Percentiles rank a stretch among this genome's conserved stretches.
Evolutionary conservation across 2,888 invertebrate species (phyloP).

Genomic region (Patella depressa): DNA sequence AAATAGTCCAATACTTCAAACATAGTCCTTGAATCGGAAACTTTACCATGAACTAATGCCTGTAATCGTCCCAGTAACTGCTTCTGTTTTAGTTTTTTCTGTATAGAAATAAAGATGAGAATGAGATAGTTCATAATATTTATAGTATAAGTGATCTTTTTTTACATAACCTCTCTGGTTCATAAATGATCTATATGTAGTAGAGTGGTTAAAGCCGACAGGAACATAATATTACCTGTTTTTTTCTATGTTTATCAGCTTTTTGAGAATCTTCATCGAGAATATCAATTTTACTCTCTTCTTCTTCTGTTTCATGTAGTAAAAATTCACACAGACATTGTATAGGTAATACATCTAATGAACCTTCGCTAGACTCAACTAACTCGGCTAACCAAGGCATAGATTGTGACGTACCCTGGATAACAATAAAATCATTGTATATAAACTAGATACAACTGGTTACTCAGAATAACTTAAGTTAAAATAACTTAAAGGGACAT

Average conservation of each 20-base stretch:
- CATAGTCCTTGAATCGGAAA: conserved; percentile 74
- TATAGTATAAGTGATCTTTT: too few relatives aligned
- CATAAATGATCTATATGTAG: too few relatives aligned
- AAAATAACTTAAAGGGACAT: too few relatives aligned
- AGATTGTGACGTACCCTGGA: conserved; percentile 82
- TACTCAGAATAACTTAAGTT: too few relatives aligned
- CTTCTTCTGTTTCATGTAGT: conserved; percentile 73
- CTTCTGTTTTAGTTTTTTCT: conserved; percentile 82
- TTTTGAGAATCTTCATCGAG: conserved; percentile 76
- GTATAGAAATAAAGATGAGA: conserved; percentile 17
- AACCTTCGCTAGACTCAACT: conserved; percentile 91
- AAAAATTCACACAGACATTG: conserved; percentile 97
- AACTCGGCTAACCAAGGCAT: conserved; percentile 98
- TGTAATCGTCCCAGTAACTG: conserved; percentile 81
- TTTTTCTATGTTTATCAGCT: conserved; percentile 61
- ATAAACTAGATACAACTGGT: too few relatives aligned
- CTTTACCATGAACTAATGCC: conserved; percentile 75
- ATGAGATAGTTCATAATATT: too few relatives aligned
- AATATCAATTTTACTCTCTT: conserved; percentile 27
- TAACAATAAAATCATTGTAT: too few relatives aligned
- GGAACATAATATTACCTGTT: conserved; percentile 47
- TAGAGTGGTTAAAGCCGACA: too few relatives aligned
- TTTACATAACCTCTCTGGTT: too few relatives aligned
- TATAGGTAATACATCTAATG: conserved; percentile 91
- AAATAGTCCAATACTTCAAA: conserved; percentile 92